A percentile compares a stretch with the other conserved stretches of the same genome.
Conservation (phyloP, 2,888 invertebrate genomes). For the Anagyrus pseudococci region DNA sequence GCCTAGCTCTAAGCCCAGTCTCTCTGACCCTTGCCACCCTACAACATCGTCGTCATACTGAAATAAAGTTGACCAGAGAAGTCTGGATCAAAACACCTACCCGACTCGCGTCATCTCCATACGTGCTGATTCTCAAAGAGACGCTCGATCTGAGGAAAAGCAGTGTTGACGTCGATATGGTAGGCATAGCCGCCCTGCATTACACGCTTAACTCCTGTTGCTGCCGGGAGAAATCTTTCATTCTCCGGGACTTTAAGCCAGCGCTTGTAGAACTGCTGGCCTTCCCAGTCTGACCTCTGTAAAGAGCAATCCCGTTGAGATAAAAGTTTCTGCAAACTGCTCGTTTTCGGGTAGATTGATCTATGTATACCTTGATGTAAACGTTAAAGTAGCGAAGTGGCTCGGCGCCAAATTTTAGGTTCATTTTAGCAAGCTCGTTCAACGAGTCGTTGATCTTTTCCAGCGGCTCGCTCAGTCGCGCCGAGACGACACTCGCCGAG, state of each 20-base stretch:
- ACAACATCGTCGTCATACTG: not conserved
- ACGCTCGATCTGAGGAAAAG: constrained; percentile 49
- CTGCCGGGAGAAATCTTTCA: constrained; percentile 44
- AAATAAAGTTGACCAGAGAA: not conserved
- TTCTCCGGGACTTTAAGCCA: constrained; percentile 47
- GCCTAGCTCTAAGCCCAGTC: constrained; percentile 49
- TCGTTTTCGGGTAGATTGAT: not conserved
- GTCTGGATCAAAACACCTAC: constrained; percentile 37
- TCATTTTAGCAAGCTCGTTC: constrained; percentile 46
- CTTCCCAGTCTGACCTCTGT: constrained; percentile 28
- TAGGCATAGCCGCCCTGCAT: constrained; percentile 48
- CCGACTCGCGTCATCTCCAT: constrained; percentile 54
- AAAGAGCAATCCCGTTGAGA: not conserved
- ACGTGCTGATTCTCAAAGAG: constrained; percentile 48
- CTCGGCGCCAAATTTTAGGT: constrained; percentile 49
- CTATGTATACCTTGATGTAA: not conserved
- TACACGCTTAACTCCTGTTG: constrained; percentile 48
- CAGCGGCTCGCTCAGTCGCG: constrained; percentile 50
- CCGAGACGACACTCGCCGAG: constrained; percentile 52
- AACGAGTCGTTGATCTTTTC: constrained; percentile 55
- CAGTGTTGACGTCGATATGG: constrained; percentile 50
- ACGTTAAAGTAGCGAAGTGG: constrained; percentile 47
- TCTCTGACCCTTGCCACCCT: constrained; percentile 50
- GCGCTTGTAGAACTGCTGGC: not conserved
- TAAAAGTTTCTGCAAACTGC: not conserved